Evolutionary conservation across 2,888 invertebrate species (phyloP).

Genomic region (Leptura quadrifasciata): DNA sequence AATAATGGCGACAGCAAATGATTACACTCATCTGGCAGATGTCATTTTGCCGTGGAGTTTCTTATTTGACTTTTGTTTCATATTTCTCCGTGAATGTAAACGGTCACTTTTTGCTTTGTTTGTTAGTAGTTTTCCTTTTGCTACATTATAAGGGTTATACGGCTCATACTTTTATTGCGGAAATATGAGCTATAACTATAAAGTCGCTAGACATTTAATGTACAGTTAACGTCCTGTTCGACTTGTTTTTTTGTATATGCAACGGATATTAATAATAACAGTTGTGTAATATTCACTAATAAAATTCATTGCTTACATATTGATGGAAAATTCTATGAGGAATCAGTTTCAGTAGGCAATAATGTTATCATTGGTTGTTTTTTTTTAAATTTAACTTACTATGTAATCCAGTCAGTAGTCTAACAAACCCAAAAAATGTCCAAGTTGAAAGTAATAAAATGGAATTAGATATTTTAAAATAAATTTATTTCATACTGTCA

Average conservation of each 20-base stretch:
- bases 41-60: conserved; percentile 11
- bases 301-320: neutral
- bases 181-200: conserved; percentile 18
- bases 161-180: neutral
- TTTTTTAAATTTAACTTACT: too few relatives aligned
- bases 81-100: neutral
- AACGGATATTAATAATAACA: neutral
- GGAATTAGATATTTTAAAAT: too few relatives aligned
- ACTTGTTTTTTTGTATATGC: too few relatives aligned
- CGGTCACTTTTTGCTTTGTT: conserved; percentile 30
- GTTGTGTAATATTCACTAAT: neutral
- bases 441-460: too few relatives aligned
- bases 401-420: too few relatives aligned
- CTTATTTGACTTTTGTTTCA: conserved; percentile 25
- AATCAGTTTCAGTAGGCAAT: too few relatives aligned
- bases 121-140: neutral
- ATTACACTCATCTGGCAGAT: conserved; percentile 26
- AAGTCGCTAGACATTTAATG: conserved; percentile 15
- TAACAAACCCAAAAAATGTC: too few relatives aligned
- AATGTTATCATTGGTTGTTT: too few relatives aligned
- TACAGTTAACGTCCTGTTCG: neutral
- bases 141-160: neutral
- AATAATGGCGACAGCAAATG: conserved; percentile 24
- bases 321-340: neutral
- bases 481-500: too few relatives aligned